Evolutionary conservation across 64 coral and sea anemone species (phyloP), one percentile per base, ranked within the genome.

Genomic region (Acropora yongei): DNA sequence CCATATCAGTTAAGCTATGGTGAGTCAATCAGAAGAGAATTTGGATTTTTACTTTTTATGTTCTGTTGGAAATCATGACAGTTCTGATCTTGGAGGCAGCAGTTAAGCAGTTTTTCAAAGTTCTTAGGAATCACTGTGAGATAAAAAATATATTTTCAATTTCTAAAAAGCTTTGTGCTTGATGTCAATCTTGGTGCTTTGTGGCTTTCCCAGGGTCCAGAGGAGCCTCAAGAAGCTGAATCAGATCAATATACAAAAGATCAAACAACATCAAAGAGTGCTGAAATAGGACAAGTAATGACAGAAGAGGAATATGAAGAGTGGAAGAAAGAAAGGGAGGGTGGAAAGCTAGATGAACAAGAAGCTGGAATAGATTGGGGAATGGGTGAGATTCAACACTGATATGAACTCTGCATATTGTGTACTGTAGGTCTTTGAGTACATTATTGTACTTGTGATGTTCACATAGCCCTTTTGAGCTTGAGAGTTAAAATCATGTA

Each of bases 241-340:
- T 19, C 7, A 44, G 41, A 57, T 17, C 41, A 47, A 48, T 4
- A n/a, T 48, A 1, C 68, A 47, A 10, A 12, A 80, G 42, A 76
- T 91, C 55, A 88, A 81, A 53, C 88, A 82, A 2, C 76, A 78
- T 3, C 20, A 30, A 93, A 72, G 53, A 60, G 12, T 53, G 78
- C 53, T 88, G 91, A 87, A 60, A 91, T 94, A 51, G 97, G 97
- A 4, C 83, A 63, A 65, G 94, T 96, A 44, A 96, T 99, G 88
- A 96, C 91, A 14, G 94, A 96, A 79, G 97, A 96, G 57, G 94
- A 99, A 58, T 94, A 89, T 91, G 94, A 99, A 44, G 86, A 93
- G 57, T 96, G 94, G 94, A 96, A 99, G 75, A 81, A 96, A 80
- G 83, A 78, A 50, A 93, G 88, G 47, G 89, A 91, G 8, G 87